Conservation (phyloP, 2,888 invertebrate genomes). For the Drosophila nr. fundita region DNA sequence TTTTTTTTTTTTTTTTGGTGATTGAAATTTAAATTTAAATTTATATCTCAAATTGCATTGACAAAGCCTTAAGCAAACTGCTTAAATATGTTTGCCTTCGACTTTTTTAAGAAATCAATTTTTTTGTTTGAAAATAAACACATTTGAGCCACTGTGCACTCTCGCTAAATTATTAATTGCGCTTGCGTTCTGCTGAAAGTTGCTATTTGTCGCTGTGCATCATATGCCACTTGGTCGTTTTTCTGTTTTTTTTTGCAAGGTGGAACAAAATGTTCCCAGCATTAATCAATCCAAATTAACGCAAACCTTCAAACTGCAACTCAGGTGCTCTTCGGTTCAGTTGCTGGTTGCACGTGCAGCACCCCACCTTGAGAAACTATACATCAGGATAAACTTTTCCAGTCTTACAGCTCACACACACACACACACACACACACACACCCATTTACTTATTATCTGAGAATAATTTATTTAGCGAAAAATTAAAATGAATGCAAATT, state of each 20-base stretch:
- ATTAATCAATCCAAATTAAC: constrained; percentile 53
- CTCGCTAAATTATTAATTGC: constrained; percentile 46
- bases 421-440: constrained; percentile 14
- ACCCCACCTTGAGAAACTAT: constrained; percentile 8
- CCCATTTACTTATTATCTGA: constrained; percentile 7
- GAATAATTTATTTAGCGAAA: constrained; percentile 79
- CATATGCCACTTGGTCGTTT: constrained; percentile 18
- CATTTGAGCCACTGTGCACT: background rate
- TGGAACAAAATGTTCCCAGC: constrained; percentile 16
- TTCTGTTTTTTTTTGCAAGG: constrained; percentile 2
- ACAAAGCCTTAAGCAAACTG: background rate
- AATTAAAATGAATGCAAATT: constrained; percentile 79
- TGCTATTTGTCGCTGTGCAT: constrained; percentile 29
- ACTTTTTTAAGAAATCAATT: background rate
- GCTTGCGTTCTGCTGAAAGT: constrained; percentile 17
- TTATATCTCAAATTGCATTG: too few species aligned
- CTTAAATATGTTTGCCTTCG: background rate
- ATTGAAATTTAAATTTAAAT: too few species aligned
- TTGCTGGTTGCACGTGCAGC: constrained; percentile 3
- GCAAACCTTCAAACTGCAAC: constrained; percentile 29
- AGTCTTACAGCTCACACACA: constrained; percentile 8
- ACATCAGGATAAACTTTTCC: constrained; percentile 40
- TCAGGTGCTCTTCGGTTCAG: constrained; percentile 25
- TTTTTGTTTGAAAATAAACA: background rate
- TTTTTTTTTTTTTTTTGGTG: background rate